Conservation (phyloP, 2,797 vertebrate genomes). For the Melanotaenia boesemani region DNA sequence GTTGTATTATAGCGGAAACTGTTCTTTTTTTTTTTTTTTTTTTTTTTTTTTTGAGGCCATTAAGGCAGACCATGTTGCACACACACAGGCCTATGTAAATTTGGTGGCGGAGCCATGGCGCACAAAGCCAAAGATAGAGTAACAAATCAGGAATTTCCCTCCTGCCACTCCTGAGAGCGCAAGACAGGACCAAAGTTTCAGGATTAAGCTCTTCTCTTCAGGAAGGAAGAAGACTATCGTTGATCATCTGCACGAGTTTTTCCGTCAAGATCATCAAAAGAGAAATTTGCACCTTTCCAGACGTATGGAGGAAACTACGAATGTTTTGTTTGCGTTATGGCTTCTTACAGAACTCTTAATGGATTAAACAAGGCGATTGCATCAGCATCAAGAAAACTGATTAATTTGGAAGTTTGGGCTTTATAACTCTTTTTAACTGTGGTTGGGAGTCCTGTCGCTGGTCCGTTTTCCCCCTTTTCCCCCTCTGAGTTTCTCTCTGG, state of each 20-base stretch:
- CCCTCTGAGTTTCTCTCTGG: constrained; percentile 57
- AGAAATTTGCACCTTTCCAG: constrained; percentile 7
- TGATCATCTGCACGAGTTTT: constrained; percentile 1
- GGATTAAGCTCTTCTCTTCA: constrained; percentile 51
- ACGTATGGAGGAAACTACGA: constrained; percentile 3
- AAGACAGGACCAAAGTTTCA: constrained; percentile 69
- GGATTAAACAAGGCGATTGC: constrained; percentile 47
- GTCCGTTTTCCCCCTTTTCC: constrained; percentile 40
- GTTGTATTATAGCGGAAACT: no score
- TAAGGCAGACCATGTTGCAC: constrained; percentile 52
- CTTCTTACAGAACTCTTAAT: constrained; percentile 15
- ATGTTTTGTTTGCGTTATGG: constrained; percentile 28
- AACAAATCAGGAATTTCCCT: constrained; percentile 89
- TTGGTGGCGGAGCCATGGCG: constrained; percentile 76
- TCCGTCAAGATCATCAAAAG: constrained; percentile 5
- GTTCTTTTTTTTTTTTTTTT: not conserved
- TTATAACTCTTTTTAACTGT: not conserved
- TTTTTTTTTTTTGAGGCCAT: not conserved
- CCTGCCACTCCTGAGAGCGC: constrained; percentile 85
- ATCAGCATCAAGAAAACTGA: constrained; percentile 21
- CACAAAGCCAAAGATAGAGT: constrained; percentile 83
- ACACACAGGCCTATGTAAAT: constrained; percentile 61
- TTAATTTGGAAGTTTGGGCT: constrained; percentile 33
- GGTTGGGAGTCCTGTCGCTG: constrained; percentile 59
- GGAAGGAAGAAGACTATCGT: constrained; percentile 29